Percentiles rank a stretch among this genome's conserved stretches.
These are phyloP conservation scores for Perizoma flavofasciatum DNA, from an alignment of 2,888 invertebrate species.

Conservation along the genomic window DNA sequence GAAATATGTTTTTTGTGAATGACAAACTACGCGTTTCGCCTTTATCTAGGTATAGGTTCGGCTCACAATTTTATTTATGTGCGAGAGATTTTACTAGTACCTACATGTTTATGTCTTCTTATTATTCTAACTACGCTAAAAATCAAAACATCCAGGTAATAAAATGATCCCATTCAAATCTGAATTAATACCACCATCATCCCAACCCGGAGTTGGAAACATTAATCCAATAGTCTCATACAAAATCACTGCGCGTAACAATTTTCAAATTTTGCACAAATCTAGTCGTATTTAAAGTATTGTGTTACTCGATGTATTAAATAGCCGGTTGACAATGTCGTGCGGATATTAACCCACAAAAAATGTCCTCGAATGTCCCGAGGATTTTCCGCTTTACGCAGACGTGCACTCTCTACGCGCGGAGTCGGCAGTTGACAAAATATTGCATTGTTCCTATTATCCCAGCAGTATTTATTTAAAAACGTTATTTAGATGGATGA, in stretches of 20 bases:
- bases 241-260: slow-evolving; percentile 74
- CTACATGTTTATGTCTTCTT: too few relatives aligned
- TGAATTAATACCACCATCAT: slow-evolving; percentile 19
- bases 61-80: too few relatives aligned
- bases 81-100: too few relatives aligned
- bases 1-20: slow-evolving; percentile 17
- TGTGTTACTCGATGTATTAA: slow-evolving; percentile 82
- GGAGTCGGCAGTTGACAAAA: slow-evolving; percentile 83
- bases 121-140: too few relatives aligned
- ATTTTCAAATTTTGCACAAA: slow-evolving; percentile 83
- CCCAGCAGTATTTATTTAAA: slow-evolving; percentile 82
- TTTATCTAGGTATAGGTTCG: background rate
- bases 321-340: slow-evolving; percentile 83
- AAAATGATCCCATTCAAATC: slow-evolving; percentile 5
- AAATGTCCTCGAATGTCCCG: slow-evolving; percentile 82
- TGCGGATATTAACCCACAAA: slow-evolving; percentile 83
- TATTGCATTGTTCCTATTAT: slow-evolving; percentile 84
- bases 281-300: slow-evolving; percentile 82
- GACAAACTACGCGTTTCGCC: slow-evolving; percentile 6
- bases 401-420: slow-evolving; percentile 77
- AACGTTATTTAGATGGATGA: slow-evolving; percentile 84
- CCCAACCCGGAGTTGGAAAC: slow-evolving; percentile 45
- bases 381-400: slow-evolving; percentile 84
- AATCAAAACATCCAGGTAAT: background rate
- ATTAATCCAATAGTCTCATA: slow-evolving; percentile 77